Base-by-base conservation (phyloP, 64 coral and sea anemone species). In the Stichodactyla helianthus region DNA sequence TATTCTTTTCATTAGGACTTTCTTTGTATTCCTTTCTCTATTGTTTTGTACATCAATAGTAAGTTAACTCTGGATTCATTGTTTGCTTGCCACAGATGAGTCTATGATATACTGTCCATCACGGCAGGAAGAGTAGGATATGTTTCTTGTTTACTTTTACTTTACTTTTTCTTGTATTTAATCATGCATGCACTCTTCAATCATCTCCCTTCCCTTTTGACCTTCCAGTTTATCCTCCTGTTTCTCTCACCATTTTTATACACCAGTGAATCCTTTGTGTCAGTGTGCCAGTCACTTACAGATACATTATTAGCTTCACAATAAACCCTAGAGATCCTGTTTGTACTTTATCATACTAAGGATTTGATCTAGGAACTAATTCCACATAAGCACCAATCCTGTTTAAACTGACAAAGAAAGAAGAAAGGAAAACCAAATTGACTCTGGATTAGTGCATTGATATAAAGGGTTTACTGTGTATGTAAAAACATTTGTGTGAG, bases 81-180 rank as follows among this genome's bases (percentile, higher is more conserved):
- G 78, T 81, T 81, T 81, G 78, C 52, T 81, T 81, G 50, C 22
- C 52, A 81, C 78, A 81, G 78, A 81, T 81, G 50, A 54, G 78
- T 81, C 78, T 54, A 81, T 81, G 78, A 81, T 81, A 81, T 81
- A 81, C 78, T 81, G 78, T 52, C 78, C 78, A 53, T 81, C 78
- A 81, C 52, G 78, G 78, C 78, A 81, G 52, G 52, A 54, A 54
- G 78, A 81, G 78, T 86, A 27, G 52, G 54, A 54, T 50, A 55
- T 90, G 17, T 79, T 77, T 85, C 20, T 59, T 85, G 76, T 15
- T 59, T 58, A 77, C 76, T 63, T 79, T 85, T 59, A 51, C 50
- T 65, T 90, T 77, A 76, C 61, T 71, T 85, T 71, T 85, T 61
- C 12, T 64, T 54, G 20, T 52, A 7, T 12, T 26, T 5, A 82